Evolutionary conservation across 2,797 vertebrate species (phyloP).

Genomic region (Chelidonichthys spinosus): DNA sequence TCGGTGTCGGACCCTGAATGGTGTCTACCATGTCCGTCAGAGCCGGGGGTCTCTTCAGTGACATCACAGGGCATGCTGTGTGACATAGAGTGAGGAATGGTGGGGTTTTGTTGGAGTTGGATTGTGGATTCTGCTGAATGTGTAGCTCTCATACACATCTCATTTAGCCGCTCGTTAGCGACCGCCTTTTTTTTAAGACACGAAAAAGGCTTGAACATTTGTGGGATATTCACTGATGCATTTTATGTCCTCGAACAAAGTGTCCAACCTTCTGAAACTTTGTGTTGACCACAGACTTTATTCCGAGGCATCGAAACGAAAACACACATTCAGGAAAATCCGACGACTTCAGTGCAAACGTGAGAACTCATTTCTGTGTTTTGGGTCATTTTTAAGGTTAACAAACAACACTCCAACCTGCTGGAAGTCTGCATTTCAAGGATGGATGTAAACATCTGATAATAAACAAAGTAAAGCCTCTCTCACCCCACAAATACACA

Average conservation of each 20-base stretch:
- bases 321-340: no score
- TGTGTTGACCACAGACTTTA: no score
- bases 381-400: no score
- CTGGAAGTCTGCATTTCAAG: neutral
- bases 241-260: neutral
- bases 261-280: neutral
- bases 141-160: neutral
- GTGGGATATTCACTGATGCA: neutral
- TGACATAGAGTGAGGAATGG: neutral
- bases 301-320: no score
- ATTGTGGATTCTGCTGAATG: neutral
- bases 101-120: neutral
- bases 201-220: no score
- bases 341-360: no score
- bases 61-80: neutral
- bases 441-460: neutral
- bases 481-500: neutral
- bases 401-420: neutral
- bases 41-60: neutral
- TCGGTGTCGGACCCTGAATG: neutral
- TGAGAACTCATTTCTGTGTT: no score
- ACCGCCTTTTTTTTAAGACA: neutral
- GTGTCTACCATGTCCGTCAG: neutral
- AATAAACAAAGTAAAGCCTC: neutral
- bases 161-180: neutral